Conservation (phyloP, 1,140 invertebrate genomes). For the Zaprionus tsacasi region DNA sequence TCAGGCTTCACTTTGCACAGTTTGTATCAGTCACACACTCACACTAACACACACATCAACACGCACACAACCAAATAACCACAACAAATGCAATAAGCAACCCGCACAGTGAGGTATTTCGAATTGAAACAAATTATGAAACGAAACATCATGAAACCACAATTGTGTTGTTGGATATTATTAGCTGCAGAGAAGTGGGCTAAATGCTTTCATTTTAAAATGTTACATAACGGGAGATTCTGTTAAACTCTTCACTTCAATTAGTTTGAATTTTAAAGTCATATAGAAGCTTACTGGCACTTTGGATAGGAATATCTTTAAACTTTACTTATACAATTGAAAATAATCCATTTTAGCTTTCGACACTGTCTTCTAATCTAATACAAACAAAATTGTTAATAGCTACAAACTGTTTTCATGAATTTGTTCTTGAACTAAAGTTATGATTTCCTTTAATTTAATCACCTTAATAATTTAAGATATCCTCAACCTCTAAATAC, state of each 20-base stretch:
- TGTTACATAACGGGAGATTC: background rate
- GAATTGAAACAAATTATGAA: background rate
- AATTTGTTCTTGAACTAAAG: no score
- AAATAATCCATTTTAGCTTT: no score
- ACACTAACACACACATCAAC: background rate
- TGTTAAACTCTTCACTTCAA: background rate
- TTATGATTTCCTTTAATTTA: no score
- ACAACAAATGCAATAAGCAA: conserved; percentile 39
- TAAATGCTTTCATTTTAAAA: background rate
- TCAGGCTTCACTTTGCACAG: conserved; percentile 6
- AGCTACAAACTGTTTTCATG: no score
- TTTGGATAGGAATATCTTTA: no score
- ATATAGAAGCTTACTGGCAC: no score
- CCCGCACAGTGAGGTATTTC: conserved; percentile 8
- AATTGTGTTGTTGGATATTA: conserved; percentile 10
- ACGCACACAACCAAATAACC: conserved; percentile 13
- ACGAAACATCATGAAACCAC: conserved; percentile 24
- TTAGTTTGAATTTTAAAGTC: background rate
- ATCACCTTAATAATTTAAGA: no score
- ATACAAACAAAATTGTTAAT: no score
- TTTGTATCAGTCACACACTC: background rate
- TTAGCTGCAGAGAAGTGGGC: background rate
- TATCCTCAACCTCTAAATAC: no score
- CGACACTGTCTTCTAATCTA: no score
- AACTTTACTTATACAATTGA: no score